Evolutionary conservation across 2,113 vertebrate species (phyloP).

Genomic region (Ia io): DNA sequence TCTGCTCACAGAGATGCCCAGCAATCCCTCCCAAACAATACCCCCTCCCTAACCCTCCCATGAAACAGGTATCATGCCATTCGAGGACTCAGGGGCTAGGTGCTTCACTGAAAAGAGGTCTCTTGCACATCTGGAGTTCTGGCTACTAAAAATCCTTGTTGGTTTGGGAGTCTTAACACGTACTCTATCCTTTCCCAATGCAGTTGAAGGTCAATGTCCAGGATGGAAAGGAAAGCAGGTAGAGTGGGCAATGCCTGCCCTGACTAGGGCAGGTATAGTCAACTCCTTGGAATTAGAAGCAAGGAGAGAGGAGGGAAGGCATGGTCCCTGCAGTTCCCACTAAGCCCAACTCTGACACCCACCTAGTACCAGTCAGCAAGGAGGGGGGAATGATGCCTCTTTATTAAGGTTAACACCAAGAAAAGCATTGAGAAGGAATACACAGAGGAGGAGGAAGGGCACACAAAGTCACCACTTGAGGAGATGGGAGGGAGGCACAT

Average conservation of each 20-base stretch:
- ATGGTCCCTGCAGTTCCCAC: background rate
- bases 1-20: background rate
- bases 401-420: slow-evolving; percentile 76
- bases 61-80: background rate
- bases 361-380: slow-evolving; percentile 68
- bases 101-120: background rate
- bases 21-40: slow-evolving; percentile 33
- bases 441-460: slow-evolving; percentile 58
- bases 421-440: slow-evolving; percentile 65
- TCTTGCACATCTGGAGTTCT: background rate
- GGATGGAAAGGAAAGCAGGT: background rate
- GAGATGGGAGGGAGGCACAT: slow-evolving; percentile 58
- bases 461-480: slow-evolving; percentile 67
- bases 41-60: background rate
- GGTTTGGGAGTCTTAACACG: background rate
- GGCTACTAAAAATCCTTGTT: background rate
- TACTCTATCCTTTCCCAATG: background rate
- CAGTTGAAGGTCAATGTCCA: slow-evolving; percentile 11
- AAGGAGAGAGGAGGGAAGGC: background rate
- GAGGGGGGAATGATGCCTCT: slow-evolving; percentile 69
- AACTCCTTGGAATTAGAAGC: slow-evolving; percentile 17
- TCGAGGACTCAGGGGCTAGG: background rate
- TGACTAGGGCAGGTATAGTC: background rate
- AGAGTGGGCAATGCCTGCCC: background rate
- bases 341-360: slow-evolving; percentile 37